Percentiles rank a stretch among this genome's conserved stretches.
Conservation (phyloP, 2,888 invertebrate genomes). For the Halocaridina rubra region DNA sequence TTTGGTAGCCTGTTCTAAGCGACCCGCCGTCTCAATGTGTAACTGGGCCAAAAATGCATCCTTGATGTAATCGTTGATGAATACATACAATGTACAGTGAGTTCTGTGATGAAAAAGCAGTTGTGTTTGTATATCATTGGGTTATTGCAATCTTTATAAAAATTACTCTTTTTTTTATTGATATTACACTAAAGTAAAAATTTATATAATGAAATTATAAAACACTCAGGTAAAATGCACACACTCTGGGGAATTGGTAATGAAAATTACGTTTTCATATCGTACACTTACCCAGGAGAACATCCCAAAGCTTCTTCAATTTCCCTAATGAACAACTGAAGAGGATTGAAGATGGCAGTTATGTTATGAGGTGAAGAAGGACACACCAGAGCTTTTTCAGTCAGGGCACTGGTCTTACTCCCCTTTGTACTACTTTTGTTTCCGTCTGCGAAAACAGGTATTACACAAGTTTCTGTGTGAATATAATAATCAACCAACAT, state of each 20-base stretch:
- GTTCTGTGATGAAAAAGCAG: slow-evolving; percentile 65
- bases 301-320: slow-evolving; percentile 78
- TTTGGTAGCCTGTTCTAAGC: slow-evolving; percentile 79
- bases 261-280: too few relatives aligned
- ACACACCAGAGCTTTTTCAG: slow-evolving; percentile 78
- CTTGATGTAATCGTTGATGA: slow-evolving; percentile 87
- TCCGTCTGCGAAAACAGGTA: slow-evolving; percentile 15
- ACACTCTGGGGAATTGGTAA: too few relatives aligned
- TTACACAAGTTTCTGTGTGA: not conserved
- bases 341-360: slow-evolving; percentile 82
- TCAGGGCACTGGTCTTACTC: not conserved
- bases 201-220: too few relatives aligned
- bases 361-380: slow-evolving; percentile 80
- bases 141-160: too few relatives aligned
- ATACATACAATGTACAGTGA: slow-evolving; percentile 83
- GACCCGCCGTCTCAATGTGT: slow-evolving; percentile 75
- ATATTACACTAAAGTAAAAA: too few relatives aligned
- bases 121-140: too few relatives aligned
- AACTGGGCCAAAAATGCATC: slow-evolving; percentile 86
- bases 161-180: too few relatives aligned
- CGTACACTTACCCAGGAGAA: slow-evolving; percentile 65
- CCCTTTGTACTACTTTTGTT: not conserved
- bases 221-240: too few relatives aligned
- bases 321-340: slow-evolving; percentile 85
- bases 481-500: too few relatives aligned